Conservation (phyloP, 2,888 invertebrate genomes). For the Cinara cedri region DNA sequence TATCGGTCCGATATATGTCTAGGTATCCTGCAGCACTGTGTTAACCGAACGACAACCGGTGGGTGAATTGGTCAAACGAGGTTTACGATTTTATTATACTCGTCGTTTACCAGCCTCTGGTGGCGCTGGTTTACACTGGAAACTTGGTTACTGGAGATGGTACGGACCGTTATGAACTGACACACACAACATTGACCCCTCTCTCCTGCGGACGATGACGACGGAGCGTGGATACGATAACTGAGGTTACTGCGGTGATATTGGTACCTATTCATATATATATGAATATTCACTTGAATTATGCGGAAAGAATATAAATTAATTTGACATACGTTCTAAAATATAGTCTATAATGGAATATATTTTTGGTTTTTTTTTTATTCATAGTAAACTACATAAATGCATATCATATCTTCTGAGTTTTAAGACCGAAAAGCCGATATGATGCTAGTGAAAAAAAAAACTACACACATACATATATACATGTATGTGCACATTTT, state of each 20-base stretch:
- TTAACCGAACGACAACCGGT: slow-evolving; percentile 13
- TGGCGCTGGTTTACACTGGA: slow-evolving; percentile 1
- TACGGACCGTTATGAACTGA: slow-evolving; percentile 51
- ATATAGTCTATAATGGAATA: no score
- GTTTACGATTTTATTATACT: neutral
- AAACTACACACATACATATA: no score
- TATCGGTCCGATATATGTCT: neutral
- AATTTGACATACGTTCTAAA: no score
- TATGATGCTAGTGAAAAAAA: no score
- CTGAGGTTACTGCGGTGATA: neutral
- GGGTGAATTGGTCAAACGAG: slow-evolving; percentile 30
- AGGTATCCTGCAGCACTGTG: neutral
- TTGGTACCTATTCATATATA: neutral
- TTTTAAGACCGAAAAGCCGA: no score
- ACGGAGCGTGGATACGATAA: neutral
- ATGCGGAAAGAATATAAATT: no score
- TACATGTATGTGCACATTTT: no score
- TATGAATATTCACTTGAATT: no score
- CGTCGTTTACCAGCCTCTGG: slow-evolving; percentile 35
- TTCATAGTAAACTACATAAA: no score
- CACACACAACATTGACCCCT: slow-evolving; percentile 35
- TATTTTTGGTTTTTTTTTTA: no score
- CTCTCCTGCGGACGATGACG: neutral
- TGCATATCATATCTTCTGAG: no score
- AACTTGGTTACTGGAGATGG: slow-evolving; percentile 33